Evolutionary conservation across 2,888 invertebrate species (phyloP), one percentile per base, ranked within the genome.

Genomic region (Eudasyphora cyanicolor): DNA sequence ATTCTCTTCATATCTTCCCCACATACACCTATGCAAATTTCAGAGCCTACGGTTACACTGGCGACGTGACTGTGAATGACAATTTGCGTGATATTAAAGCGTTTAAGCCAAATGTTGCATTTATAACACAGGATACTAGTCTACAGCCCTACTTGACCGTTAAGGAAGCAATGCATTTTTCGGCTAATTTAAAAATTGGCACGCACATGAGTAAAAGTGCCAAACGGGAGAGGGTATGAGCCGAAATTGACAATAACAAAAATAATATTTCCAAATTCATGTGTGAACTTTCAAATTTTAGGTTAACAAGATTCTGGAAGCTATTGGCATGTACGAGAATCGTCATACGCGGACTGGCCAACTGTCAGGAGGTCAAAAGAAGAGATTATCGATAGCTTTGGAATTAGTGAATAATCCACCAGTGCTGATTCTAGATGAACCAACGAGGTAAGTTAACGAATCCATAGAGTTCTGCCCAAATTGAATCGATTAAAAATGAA

Each of bases 381-480:
- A 98, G 91, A 94, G 98, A 88, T 93, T 98, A 70, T 96, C 98
- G 0, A 97, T 98, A 85, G 98, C 98, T 8, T 93, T 98, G 85
- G 98, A 98, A 93, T 93, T 98, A 87, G 95, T 98, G 86, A 97
- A 95, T 91, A 97, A 98, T 92, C 98, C 98, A 1, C 96, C 97
- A 0, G 95, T 98, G 69, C 96, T 98, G 95, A 97, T 98, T 91
- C 95, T 98, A 86, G 98, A 98, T 91, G 98, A 98, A 93, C 98
- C 98, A 27, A 98, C 98, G 38, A 97, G 97, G 97, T 97, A 93
- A 87, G 35, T 4, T n/a, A 70, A 70, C 12, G 35, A 69, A 19
- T 5, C n/a, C 24, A 19, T 35, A 14, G 29, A 45, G n/a, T n/a
- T n/a, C n/a, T n/a, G n/a, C n/a, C n/a, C n/a, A n/a, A n/a, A n/a